phyloP scores from a whole-genome alignment of 2,797 vertebrate genomes.

The Prunella strophiata region DNA sequence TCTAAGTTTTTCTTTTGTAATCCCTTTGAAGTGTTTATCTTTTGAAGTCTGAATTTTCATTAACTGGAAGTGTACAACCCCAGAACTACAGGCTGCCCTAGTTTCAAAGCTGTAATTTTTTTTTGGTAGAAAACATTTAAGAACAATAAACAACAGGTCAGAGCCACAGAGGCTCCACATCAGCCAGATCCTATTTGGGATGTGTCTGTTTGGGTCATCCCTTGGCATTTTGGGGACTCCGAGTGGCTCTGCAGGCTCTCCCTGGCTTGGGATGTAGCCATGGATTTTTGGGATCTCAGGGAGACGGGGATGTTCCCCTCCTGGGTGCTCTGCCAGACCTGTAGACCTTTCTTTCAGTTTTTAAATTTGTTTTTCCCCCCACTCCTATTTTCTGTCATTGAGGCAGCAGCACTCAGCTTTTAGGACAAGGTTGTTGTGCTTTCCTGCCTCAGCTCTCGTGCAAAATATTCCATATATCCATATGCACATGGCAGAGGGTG shows the following conservation, averaged over 20 bases:
- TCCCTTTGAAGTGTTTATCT: slow-evolving; percentile 68
- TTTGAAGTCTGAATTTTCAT: slow-evolving; percentile 65
- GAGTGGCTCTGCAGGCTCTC: not conserved
- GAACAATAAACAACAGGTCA: slow-evolving; percentile 18
- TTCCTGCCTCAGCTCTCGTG: not conserved
- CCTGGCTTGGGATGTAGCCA: not conserved
- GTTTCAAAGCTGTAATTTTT: slow-evolving; percentile 28
- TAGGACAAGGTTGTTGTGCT: not conserved
- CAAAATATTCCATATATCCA: not conserved
- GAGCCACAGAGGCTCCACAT: not conserved
- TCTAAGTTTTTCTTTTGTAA: slow-evolving; percentile 42
- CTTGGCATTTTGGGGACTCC: not conserved
- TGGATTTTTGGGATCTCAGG: not conserved
- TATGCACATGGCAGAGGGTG: accelerated
- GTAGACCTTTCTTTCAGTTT: not conserved
- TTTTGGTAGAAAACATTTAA: not conserved
- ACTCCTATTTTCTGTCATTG: not conserved
- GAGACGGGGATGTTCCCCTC: not conserved
- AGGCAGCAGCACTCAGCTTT: not conserved
- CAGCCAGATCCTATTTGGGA: not conserved
- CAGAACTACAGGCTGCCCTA: not conserved
- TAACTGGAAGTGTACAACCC: slow-evolving; percentile 34
- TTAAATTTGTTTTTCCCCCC: accelerated
- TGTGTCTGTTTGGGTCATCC: not conserved
- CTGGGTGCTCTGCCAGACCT: not conserved